Conservation (phyloP, 1,140 invertebrate species). For the Cryptotermes secundus region DNA sequence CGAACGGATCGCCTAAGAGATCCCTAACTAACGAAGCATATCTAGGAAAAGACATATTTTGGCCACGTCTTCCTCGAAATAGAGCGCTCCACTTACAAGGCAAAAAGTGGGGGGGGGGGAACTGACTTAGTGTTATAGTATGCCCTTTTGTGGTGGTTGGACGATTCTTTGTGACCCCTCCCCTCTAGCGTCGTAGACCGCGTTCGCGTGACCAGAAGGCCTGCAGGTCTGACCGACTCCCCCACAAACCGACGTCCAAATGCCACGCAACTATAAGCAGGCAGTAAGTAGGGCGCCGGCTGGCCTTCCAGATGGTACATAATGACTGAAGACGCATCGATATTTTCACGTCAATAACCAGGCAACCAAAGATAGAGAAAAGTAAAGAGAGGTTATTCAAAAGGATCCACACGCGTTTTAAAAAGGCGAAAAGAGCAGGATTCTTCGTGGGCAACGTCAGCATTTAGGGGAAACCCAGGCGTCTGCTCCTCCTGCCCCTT, state of each 20-base stretch:
- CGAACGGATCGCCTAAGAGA: too few relatives aligned
- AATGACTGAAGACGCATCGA: constrained; percentile 12
- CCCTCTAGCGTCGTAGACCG: neutral
- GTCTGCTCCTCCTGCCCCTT: too few relatives aligned
- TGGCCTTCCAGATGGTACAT: neutral
- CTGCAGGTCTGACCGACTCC: neutral
- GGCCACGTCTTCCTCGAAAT: too few relatives aligned
- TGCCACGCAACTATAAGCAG: neutral
- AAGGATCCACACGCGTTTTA: neutral
- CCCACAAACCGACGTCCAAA: neutral
- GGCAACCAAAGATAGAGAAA: neutral
- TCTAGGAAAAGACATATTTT: too few relatives aligned
- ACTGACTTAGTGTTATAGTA: neutral
- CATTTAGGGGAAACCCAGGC: too few relatives aligned
- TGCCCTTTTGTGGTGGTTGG: neutral
- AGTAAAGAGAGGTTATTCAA: neutral
- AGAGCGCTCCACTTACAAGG: neutral
- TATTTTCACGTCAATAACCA: neutral
- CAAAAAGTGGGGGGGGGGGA: neutral
- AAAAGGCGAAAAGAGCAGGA: too few relatives aligned
- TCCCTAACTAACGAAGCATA: too few relatives aligned
- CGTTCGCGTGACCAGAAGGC: neutral
- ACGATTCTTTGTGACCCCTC: neutral
- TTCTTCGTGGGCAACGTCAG: too few relatives aligned
- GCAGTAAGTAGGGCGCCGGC: neutral